Evolutionary conservation across 2,888 invertebrate genomes (phyloP), one percentile per base, ranked within the genome.

Genomic region (Polydesmus complanatus): DNA sequence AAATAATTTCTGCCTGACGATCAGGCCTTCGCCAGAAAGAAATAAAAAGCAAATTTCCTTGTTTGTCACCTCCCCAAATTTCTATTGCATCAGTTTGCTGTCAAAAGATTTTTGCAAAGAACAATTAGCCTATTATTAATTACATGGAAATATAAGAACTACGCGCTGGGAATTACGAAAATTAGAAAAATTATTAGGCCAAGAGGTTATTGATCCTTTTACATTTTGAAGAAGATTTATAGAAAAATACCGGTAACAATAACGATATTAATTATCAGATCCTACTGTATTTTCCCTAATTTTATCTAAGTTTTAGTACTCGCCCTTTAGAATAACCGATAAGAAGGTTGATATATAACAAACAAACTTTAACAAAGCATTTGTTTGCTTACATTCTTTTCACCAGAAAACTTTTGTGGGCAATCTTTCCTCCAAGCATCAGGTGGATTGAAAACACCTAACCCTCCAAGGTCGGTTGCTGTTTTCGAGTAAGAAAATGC

Each of bases 1-100:
- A 68, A 64, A 77, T 77, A 0, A 81, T 72, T 72, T 85, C 84
- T 0, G 75, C 75, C 18, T 77, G 66, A 21, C 79, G 72, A 60
- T 77, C 77, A 27, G 74, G 72, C 54, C 78, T 70, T 63, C 80
- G 77, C 8, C 78, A 77, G 54, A 84, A 73, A 60, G 76, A 77
- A 18, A 83, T 66, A 3, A 79, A 70, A 0, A 85, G 25, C 0
- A 77, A 74, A 54, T 80, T 78, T 0, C 82, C 82, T 19, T 81
- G 77, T 3, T 79, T 74, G 55, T 81, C 79, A 0, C 76, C 71
- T 0, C 81, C 80, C 54, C 78, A 78, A 58, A 85, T 73, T 5
- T 73, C 70, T 54, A 74, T 37, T 37, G 14, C 14, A 14, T 37
- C 37, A 37, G 37, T 14, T 37, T 14, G 8, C 37, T 49, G 21